A percentile compares a stretch with the other conserved stretches of the same genome.
phyloP scores from a whole-genome alignment of 1,140 invertebrate genomes.

The Drosophila murphyi region DNA sequence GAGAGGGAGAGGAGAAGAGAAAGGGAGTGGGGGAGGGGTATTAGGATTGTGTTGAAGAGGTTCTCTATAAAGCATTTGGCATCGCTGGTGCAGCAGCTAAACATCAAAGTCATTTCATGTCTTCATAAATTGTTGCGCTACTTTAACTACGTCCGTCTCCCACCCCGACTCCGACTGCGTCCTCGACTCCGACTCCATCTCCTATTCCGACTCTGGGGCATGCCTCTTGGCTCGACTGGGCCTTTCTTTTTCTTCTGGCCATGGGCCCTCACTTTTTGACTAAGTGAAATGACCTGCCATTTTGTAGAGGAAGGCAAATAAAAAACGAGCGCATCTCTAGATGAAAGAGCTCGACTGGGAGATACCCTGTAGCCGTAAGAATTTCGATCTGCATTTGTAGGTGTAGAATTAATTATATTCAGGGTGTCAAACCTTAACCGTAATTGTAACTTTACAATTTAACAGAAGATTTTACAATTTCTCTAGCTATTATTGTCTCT shows the following conservation, averaged over 20 bases:
- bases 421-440: too few relatives aligned
- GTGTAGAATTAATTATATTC: too few relatives aligned
- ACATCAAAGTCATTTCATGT: conserved; percentile 80
- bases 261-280: conserved; percentile 51
- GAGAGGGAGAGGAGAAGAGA: neutral
- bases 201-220: conserved; percentile 13
- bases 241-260: conserved; percentile 40
- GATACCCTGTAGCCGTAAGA: neutral
- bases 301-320: conserved; percentile 49
- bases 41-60: neutral
- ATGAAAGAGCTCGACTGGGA: neutral
- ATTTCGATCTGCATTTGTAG: too few relatives aligned
- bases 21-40: neutral
- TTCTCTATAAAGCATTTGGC: conserved; percentile 8
- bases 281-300: conserved; percentile 82
- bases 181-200: conserved; percentile 1
- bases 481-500: too few relatives aligned
- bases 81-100: conserved; percentile 64
- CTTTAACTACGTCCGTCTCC: conserved; percentile 34
- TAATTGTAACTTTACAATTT: too few relatives aligned
- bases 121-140: conserved; percentile 74
- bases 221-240: conserved; percentile 29
- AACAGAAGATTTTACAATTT: too few relatives aligned
- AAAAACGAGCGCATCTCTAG: neutral
- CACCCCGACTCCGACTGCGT: conserved; percentile 21